Evolutionary conservation across 2,888 invertebrate species (phyloP), one percentile per base, ranked within the genome.

Genomic region (Drosophila seclusa): DNA sequence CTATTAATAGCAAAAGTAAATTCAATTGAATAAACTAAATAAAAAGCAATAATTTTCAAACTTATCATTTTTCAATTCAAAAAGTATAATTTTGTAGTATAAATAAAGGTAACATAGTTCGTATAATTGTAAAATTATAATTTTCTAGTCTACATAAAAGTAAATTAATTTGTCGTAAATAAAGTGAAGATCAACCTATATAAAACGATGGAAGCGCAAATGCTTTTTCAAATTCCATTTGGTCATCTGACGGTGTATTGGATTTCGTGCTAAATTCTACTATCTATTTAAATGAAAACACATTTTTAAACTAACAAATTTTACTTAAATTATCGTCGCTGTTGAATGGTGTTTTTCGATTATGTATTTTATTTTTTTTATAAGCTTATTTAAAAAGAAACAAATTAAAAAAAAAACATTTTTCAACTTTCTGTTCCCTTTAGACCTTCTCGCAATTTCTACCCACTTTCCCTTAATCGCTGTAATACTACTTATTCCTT

Each of bases 161-260:
- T 1, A 16, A 16, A 48, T 48, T 27, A 48, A 18, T 48, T 10
- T 8, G 27, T 48, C 27, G 4, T 48, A 27, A 48, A 16, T 24
- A 48, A 45, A 13, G 2, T 13, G 38, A 13, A 13, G 42, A 24
- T 10, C 4, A 10, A 24, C 10, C 7, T 36, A 53, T 16, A 1
- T 6, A 7, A 36, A 18, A 18, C 10, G 1, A 54, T 54, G 36
- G 10, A 36, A 6, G 24, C 4, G 16, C 16, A 53, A 21, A 29
- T 66, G 66, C 4, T 3, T 10, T 4, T 31, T 45, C 2, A 62
- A 18, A 16, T 31, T 53, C 34, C 21, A 53, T 31, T 52, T 45
- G 24, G 29, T 53, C 3, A 21, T 0, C 29, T 42, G 27, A 24
- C 24, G 24, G n/a, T n/a, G n/a, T n/a, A n/a, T 2, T 27, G 27